Evolutionary conservation across 2,888 invertebrate species (phyloP).

Genomic region (Leucophenga montana): DNA sequence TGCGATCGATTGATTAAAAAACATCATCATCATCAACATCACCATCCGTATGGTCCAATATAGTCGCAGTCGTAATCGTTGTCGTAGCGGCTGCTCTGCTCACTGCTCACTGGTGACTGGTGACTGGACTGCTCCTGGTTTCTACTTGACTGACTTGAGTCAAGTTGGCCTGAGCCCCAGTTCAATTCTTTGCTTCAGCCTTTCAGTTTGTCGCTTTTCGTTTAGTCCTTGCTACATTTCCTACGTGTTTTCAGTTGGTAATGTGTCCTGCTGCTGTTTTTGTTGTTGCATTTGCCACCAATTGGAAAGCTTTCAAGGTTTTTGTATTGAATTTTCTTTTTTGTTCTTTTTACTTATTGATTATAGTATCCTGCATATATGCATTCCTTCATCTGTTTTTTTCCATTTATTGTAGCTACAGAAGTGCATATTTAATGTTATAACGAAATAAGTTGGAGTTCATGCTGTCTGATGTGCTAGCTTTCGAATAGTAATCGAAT

Average conservation of each 20-base stretch:
- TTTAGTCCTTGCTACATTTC: conserved; percentile 8
- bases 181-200: background rate
- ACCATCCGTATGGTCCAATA: background rate
- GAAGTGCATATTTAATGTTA: no score
- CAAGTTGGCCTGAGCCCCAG: background rate
- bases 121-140: conserved; percentile 1
- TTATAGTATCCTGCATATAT: background rate
- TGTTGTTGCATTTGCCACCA: background rate
- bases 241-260: conserved; percentile 4
- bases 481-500: no score
- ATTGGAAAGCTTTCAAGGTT: conserved; percentile 3
- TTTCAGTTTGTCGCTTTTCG: conserved; percentile 1
- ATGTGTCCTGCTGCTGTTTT: background rate
- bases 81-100: no score
- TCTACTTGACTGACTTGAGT: conserved; percentile 12
- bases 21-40: conserved; percentile 16
- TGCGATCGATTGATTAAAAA: conserved; percentile 45
- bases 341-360: conserved; percentile 2
- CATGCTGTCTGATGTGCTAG: no score
- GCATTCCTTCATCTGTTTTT: no score
- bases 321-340: conserved; percentile 5
- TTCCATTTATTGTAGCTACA: no score
- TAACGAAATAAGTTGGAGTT: no score
- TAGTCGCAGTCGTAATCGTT: background rate
- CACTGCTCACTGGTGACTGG: background rate